Base-by-base conservation (phyloP, 1,140 invertebrate species). In the Planococcus citri region DNA sequence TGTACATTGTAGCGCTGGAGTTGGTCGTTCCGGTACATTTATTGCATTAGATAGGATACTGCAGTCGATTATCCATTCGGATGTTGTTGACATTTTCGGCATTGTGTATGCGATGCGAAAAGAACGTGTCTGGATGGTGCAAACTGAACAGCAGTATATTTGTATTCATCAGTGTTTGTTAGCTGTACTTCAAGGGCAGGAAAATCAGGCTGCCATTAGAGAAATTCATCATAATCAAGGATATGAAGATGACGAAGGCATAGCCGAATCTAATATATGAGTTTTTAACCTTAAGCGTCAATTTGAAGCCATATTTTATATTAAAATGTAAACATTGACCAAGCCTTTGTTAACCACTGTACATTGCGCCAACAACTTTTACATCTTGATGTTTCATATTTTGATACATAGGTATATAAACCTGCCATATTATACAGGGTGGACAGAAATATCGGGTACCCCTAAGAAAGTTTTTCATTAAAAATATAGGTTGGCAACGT, bases 51-150 rank as follows among this genome's bases (percentile, higher is more conserved):
- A 97, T 79, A 85, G 95, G 71, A 88, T 97, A 73, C 80, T 98
- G 69, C 94, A 94, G 79, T 88, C 89, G 77, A 88, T 92, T 69
- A 83, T 87, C 41, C 85, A 87, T 70, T 60, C 71, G 33, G 89
- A 92, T 76, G 86, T 88, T 75, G 86, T 92, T 10, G 97, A 99
- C 81, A 93, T 98, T 71, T 99, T 97, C 79, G 93, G 93, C 72
- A 95, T 97, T 74, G 96, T 99, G 20, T 90, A 89, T 80, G 88
- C 90, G 73, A 97, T 99, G 94, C 85, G 97, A 58, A 91, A 91
- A 78, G 94, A 98, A 78, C 84, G 97, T 69, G 94, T 97, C 10
- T 95, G 94, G 88, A 98, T 98, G 95, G 95, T 98, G 27, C 91
- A 94, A 80, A 92, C 91, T 2, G 91, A 97, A 82, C 93, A 95